A percentile compares a stretch with the other conserved stretches of the same genome.
Evolutionary conservation across 2,888 invertebrate genomes (phyloP).

Genomic region (Syritta pipiens): DNA sequence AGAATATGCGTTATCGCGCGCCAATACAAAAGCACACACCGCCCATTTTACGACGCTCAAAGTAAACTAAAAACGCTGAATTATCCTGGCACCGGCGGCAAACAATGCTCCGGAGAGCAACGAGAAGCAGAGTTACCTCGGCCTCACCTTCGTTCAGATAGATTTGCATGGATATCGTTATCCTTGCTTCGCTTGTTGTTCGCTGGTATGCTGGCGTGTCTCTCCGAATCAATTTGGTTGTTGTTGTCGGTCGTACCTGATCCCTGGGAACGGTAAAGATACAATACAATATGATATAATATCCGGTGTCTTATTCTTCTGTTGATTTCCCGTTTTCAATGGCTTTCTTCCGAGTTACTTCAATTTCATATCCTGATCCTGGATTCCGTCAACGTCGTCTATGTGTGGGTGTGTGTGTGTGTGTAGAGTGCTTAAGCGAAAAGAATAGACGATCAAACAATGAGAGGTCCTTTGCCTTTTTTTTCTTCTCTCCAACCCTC

Average conservation of each 20-base stretch:
- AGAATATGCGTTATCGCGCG: slow-evolving; percentile 48
- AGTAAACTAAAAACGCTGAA: slow-evolving; percentile 31
- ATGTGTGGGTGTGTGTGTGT: too few relatives aligned
- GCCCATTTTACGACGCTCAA: slow-evolving; percentile 26
- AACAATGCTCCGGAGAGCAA: slow-evolving; percentile 17
- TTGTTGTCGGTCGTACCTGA: too few relatives aligned
- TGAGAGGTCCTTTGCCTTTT: slow-evolving; percentile 18
- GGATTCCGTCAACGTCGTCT: slow-evolving; percentile 38
- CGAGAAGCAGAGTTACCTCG: slow-evolving; percentile 26
- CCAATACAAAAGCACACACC: slow-evolving; percentile 14
- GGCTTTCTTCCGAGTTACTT: slow-evolving; percentile 21
- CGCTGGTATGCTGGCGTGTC: neutral
- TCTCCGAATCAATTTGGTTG: neutral
- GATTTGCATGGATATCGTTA: slow-evolving; percentile 59
- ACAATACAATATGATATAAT: slow-evolving; percentile 19
- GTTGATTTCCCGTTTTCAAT: slow-evolving; percentile 46
- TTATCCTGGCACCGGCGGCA: slow-evolving; percentile 11
- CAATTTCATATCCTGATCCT: slow-evolving; percentile 44
- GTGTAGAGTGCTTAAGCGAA: slow-evolving; percentile 29
- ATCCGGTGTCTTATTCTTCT: slow-evolving; percentile 26
- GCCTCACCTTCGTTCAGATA: slow-evolving; percentile 1
- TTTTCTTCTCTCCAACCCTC: too few relatives aligned
- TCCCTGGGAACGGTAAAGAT: slow-evolving; percentile 2
- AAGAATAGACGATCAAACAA: slow-evolving; percentile 48
- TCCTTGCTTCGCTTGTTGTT: slow-evolving; percentile 11